Base-by-base conservation (phyloP, 2,888 invertebrate genomes). In the Fabriciana adippe region DNA sequence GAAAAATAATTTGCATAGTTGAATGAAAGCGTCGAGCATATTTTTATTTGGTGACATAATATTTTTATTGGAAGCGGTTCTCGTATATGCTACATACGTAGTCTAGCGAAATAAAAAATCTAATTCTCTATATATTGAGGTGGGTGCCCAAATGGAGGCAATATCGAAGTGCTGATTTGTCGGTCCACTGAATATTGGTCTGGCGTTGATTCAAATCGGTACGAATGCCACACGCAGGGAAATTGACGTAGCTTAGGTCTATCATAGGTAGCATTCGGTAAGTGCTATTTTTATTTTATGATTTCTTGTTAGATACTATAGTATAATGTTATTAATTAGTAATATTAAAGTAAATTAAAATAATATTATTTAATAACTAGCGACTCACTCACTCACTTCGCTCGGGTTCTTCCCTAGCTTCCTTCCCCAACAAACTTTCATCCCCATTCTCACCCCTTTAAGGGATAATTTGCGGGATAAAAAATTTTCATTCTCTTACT, bases 131-230 rank as follows among this genome's bases (percentile, higher is more conserved):
- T 88, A 86, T 88, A 87, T 88, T 75, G 87, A 88, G 83, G 85
- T 85, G 84, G 81, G 83, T 86, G 81, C 83, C 86, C 87, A 90
- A 90, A 90, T 90, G 87, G 89, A 90, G 91, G 90, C 89, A 91
- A 91, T 91, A 90, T 90, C 86, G 90, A 85, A 89, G 88, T 91
- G 88, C 89, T 89, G 91, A 91, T 92, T 92, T 91, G 88, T 88
- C 91, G 90, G 90, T 87, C 82, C 85, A 79, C 79, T 89, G 90
- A 83, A 88, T 90, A 89, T 90, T 86, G 89, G 85, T 88, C 85
- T 89, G 88, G 88, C 87, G 88, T 83, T 87, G 90, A 90, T 89
- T 89, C 89, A 88, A 89, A 89, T 88, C 86, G 82, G 80, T 80
- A 79, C 83, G 72, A 76, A 71, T 75, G 73, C 80, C 81, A 79